Evolutionary conservation across 2,888 invertebrate genomes (phyloP).

Genomic region (Lathronympha strigana): DNA sequence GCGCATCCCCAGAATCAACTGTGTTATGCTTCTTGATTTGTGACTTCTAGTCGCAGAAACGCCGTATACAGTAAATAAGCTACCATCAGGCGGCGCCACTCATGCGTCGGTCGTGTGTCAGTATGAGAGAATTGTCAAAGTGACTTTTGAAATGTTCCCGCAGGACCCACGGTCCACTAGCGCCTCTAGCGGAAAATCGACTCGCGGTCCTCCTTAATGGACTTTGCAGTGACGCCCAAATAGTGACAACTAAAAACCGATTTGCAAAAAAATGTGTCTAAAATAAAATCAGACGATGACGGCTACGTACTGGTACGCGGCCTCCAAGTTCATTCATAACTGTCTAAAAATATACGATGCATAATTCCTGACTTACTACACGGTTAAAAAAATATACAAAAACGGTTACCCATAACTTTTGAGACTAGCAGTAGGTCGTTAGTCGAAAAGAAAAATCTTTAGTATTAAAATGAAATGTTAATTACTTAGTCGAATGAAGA

Average conservation of each 20-base stretch:
- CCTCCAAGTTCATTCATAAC: constrained; percentile 27
- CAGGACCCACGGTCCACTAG: too few species aligned
- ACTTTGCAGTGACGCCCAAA: neutral
- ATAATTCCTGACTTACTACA: constrained; percentile 27
- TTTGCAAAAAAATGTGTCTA: constrained; percentile 11
- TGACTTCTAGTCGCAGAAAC: neutral
- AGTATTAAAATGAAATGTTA: constrained; percentile 43
- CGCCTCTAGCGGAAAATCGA: too few species aligned
- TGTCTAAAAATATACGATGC: constrained; percentile 18
- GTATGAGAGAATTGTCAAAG: too few species aligned
- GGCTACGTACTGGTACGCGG: constrained; percentile 7
- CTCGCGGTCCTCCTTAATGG: too few species aligned
- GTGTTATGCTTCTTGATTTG: neutral
- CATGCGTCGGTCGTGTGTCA: too few species aligned
- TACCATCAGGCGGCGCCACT: too few species aligned
- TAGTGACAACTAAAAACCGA: neutral
- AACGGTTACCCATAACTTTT: constrained; percentile 47
- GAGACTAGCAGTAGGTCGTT: constrained; percentile 77
- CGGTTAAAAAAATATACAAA: neutral
- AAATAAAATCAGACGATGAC: constrained; percentile 3
- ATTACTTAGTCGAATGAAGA: constrained; percentile 32
- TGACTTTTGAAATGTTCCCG: too few species aligned
- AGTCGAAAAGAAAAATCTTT: constrained; percentile 41
- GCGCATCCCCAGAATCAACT: neutral
- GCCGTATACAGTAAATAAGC: too few species aligned